phyloP scores from a whole-genome alignment of 2,888 invertebrate genomes.

The Apamea crenata region DNA sequence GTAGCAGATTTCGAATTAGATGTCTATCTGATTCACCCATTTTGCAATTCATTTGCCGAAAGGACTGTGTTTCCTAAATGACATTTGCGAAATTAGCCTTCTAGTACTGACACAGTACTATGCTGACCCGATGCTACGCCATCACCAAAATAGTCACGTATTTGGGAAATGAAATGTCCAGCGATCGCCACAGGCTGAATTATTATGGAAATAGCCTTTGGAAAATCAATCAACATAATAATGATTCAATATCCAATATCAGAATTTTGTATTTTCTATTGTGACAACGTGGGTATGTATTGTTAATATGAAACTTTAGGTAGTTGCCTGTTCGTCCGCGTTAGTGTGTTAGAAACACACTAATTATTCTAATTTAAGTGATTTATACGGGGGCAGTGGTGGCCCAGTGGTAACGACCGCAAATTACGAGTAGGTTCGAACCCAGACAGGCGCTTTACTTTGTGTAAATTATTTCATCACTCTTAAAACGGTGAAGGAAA shows the following conservation, averaged over 20 bases:
- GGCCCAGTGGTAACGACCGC: too few relatives aligned
- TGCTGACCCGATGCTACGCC: neutral
- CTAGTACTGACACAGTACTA: neutral
- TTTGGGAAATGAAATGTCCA: slow-evolving; percentile 6
- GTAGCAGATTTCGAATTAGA: neutral
- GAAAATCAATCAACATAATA: neutral
- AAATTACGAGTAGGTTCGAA: too few relatives aligned
- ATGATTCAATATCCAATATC: neutral
- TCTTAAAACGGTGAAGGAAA: too few relatives aligned
- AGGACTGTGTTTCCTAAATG: neutral
- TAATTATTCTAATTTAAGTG: neutral
- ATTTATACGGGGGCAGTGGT: too few relatives aligned
- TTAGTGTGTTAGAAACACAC: too few relatives aligned
- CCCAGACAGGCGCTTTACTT: too few relatives aligned
- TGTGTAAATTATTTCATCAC: too few relatives aligned
- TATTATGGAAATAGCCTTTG: neutral
- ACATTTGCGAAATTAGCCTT: slow-evolving; percentile 20
- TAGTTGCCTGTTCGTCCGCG: neutral
- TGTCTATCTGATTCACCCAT: neutral
- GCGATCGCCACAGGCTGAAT: neutral
- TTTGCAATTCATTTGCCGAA: slow-evolving; percentile 4
- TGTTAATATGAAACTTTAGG: neutral
- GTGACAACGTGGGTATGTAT: neutral
- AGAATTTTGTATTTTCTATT: neutral
- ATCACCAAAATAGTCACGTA: neutral